Evolutionary conservation across 64 coral and sea anemone genomes (phyloP), one percentile per base, ranked within the genome.

Genomic region (Platygyra sinensis): DNA sequence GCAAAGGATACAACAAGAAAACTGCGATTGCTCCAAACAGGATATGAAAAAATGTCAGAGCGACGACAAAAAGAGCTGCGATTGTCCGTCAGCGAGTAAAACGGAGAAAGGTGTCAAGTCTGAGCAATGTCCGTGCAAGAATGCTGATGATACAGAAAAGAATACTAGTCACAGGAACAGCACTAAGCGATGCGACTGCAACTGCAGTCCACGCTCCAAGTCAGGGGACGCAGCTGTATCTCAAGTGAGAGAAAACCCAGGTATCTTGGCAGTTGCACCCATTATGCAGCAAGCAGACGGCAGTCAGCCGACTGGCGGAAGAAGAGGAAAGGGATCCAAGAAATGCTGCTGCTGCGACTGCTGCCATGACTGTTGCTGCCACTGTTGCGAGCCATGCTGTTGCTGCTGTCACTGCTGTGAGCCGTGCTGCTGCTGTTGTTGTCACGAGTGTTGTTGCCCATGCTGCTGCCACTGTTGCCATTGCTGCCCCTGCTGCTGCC

Each of bases 391-490:
- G 28, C 88, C 86, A 14, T 93, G 91, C n/a, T 94, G 92, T 18
- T 88, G 88, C 61, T 87, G 88, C 29, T 94, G 91, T 54, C 88
- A 88, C 55, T 94, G 87, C 28, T 82, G 79, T 0, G 87, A 88
- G 16, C 88, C 86, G 30, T 93, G 91, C 39, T 88, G 88, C 59
- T 88, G 88, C 60, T 92, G 90, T 32, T 92, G 87, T 24, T 76
- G 76, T 24, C 76, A 79, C 42, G 74, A 86, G 33, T 86, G 86
- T 72, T 86, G 83, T 19, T 94, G 92, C 62, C 77, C 78, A 51
- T 82, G 88, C 27, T 94, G 92, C 24, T 89, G 92, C 14, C 92
- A 94, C 60, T 94, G 92, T 31, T 94, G 92, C 51, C 92, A 94
- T 27, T 87, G 82, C 39, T 94, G 92, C 19, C 82, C 86, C 52